Percentiles rank a stretch among this genome's conserved stretches.
Evolutionary conservation across 2,797 vertebrate genomes (phyloP).

Genomic region (Oreortyx pictus): DNA sequence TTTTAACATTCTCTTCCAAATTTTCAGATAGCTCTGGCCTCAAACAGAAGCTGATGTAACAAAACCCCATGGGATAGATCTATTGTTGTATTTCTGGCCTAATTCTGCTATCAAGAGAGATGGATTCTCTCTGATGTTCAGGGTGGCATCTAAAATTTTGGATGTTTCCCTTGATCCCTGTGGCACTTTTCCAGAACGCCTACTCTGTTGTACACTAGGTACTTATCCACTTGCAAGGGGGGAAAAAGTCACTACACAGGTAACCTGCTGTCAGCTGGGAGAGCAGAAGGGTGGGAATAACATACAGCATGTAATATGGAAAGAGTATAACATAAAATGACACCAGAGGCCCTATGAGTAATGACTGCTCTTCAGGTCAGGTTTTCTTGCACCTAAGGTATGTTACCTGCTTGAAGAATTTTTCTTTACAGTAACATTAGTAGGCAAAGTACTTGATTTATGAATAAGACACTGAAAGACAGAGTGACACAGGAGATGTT

Average conservation of each 20-base stretch:
- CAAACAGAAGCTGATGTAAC: background rate
- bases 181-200: background rate
- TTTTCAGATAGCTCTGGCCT: slow-evolving; percentile 20
- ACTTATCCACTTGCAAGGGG: background rate
- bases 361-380: background rate
- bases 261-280: background rate
- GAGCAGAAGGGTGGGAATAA: background rate
- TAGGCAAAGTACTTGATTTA: background rate
- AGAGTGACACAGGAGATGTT: background rate
- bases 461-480: background rate
- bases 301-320: background rate
- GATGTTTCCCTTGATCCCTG: background rate
- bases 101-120: background rate
- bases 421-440: background rate
- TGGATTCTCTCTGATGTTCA: slow-evolving; percentile 8
- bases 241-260: background rate
- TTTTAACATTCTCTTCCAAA: slow-evolving; percentile 24
- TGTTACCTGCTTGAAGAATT: background rate
- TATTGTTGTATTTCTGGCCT: slow-evolving; percentile 42
- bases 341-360: background rate
- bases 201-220: background rate
- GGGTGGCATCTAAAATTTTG: background rate
- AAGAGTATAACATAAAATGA: background rate
- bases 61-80: slow-evolving; percentile 23
- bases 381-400: background rate